A percentile compares a stretch with the other conserved stretches of the same genome.
phyloP scores from a whole-genome alignment of 2,113 vertebrate species.

The Alaudala cheleensis region DNA sequence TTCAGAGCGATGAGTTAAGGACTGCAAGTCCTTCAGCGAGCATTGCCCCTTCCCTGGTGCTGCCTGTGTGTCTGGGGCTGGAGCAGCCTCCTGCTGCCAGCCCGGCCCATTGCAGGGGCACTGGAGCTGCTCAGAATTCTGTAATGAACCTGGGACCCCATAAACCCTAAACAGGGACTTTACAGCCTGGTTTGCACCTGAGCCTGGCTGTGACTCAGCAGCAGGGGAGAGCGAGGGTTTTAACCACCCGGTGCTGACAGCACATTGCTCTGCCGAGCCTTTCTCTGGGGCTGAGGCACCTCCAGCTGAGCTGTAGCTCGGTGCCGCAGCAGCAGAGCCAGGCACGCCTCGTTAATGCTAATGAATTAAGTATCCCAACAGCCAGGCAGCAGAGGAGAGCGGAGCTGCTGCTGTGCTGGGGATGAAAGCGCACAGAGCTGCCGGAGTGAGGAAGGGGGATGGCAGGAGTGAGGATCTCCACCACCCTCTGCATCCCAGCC shows the following conservation, averaged over 20 bases:
- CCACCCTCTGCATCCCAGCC: neutral
- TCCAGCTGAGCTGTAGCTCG: neutral
- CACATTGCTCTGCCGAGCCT: fast-evolving
- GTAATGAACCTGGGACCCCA: neutral
- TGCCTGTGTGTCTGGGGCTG: neutral
- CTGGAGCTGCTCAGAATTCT: neutral
- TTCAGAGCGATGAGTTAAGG: neutral
- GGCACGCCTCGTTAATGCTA: neutral
- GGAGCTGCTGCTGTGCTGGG: neutral
- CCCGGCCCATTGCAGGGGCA: neutral
- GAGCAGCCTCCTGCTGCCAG: neutral
- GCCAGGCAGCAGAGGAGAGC: neutral
- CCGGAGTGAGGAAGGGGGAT: neutral
- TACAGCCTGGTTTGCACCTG: neutral
- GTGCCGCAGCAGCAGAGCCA: neutral
- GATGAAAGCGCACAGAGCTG: neutral
- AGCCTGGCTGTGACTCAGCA: constrained; percentile 23
- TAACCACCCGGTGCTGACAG: neutral
- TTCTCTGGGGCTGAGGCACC: neutral
- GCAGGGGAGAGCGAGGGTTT: neutral
- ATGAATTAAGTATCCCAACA: neutral
- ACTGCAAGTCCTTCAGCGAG: neutral
- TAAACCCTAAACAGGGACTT: neutral
- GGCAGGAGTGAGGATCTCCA: neutral
- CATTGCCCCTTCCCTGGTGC: neutral